These are phyloP conservation scores for Eristalis tenax DNA, from an alignment of 2,888 invertebrate genomes.

Conservation along the genomic window DNA sequence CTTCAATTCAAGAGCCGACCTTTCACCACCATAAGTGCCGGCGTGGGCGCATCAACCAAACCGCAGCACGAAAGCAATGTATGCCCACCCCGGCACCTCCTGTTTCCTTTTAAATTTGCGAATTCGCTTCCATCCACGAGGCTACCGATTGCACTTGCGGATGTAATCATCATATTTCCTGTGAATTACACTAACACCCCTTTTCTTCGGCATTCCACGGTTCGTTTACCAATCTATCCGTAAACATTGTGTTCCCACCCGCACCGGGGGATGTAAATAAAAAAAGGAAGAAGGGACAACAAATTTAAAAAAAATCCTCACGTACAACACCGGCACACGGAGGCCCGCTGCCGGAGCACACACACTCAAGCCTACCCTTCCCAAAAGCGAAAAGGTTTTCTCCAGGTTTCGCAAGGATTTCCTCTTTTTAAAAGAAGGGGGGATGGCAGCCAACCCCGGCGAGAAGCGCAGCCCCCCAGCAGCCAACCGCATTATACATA, in stretches of 20 bases:
- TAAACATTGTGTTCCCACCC: slow-evolving; percentile 46
- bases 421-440: slow-evolving; percentile 20
- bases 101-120: slow-evolving; percentile 43
- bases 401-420: slow-evolving; percentile 38
- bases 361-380: slow-evolving; percentile 5
- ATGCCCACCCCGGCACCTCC: background rate
- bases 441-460: background rate
- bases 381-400: slow-evolving; percentile 39
- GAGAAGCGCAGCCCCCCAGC: background rate
- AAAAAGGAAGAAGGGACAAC: slow-evolving; percentile 12
- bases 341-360: background rate
- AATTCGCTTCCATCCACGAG: slow-evolving; percentile 43
- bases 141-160: slow-evolving; percentile 67
- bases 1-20: too few species aligned
- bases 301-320: slow-evolving; percentile 63
- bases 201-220: slow-evolving; percentile 64
- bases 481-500: slow-evolving; percentile 39
- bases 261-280: slow-evolving; percentile 6
- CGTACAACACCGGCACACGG: slow-evolving; percentile 47
- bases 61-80: background rate
- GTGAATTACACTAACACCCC: slow-evolving; percentile 67
- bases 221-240: slow-evolving; percentile 69
- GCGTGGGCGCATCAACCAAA: too few species aligned
- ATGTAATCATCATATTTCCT: slow-evolving; percentile 72
- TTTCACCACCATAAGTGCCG: too few species aligned